Base-by-base conservation (phyloP, 2,113 vertebrate genomes). In the Melierax canorus region DNA sequence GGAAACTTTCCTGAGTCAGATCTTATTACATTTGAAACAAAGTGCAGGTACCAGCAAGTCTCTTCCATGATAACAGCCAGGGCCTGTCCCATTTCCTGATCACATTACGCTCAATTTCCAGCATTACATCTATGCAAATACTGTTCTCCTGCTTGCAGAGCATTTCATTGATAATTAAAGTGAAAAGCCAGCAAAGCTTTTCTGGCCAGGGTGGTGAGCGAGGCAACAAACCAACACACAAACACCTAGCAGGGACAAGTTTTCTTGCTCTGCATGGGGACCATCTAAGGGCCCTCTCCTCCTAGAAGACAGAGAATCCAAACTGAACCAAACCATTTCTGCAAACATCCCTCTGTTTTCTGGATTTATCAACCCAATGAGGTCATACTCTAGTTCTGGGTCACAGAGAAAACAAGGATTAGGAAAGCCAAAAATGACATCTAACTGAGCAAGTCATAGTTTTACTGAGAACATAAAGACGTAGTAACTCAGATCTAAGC, bases 1-100 rank as follows among this genome's bases (percentile, higher is more conserved):
- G 92, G 95, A 94, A 97, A 90, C 87, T 69, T 91, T 91, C 67
- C 84, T 91, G 94, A 96, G 89, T 97, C 95, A 97, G 95, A 91
- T 92, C 81, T 88, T 88, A 94, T 90, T 97, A 95, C 94, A 71
- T 88, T 86, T 77, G 82, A 96, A 97, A 63, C 93, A 46, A 79
- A 36, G 66, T 59, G 85, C 96, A 96, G 94, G 96, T 96, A 95
- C 79, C 87, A 92, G 91, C 96, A 97, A 94, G 97, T 79, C 86
- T 89, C 64, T 76, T 90, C 94, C 83, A 76, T 78, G 90, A 75
- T 95, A 96, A 95, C n/a, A 90, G 45, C 88, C 94, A 90, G 84
- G 46, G 87, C 93, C 91, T 90, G 96, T 88, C 93, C 77, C 90
- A 67, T 97, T 97, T 95, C 96, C 96, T 95, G 93, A 92, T 95